Evolutionary conservation across 1,140 invertebrate species (phyloP), one percentile per base, ranked within the genome.

Genomic region (Delia radicum): DNA sequence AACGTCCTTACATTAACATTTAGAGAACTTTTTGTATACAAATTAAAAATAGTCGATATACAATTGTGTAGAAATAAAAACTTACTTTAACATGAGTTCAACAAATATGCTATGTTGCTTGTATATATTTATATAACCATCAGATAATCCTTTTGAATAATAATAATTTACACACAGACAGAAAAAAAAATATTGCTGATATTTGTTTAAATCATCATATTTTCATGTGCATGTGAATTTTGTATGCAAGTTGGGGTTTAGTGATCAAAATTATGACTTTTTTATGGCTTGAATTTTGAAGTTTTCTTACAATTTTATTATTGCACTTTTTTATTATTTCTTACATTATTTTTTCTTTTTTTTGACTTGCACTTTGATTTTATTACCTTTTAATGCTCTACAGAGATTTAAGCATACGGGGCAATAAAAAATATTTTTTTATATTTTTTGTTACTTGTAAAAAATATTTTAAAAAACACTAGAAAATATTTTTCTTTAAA

Each of bases 21-120:
- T 21, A 18, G 12, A 10, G 5, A 67, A 42, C 8, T 42, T 42
- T 42, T 42, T 10, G 37, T 10, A 5, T 33, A 42, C n/a, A n/a
- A 15, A 15, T 42, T 5, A 42, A 42, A 42, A 42, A 42, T 42
- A 37, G 37, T 10, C 12, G 10, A 15, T 42, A 15, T 42, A 42
- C n/a, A 67, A 31, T 2, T 29, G n/a, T 8, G 31, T 21, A 69
- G n/a, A 1, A 24, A 33, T 15, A 67, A 18, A 37, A 67, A 69
- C 65, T 69, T 69, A 69, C 65, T 69, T 33, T 33, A 69, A 33
- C 65, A 69, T 69, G 65, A 69, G 31, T 69, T 69, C 31, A 37
- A 29, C 18, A n/a, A n/a, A n/a, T n/a, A n/a, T n/a, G n/a, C n/a
- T n/a, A n/a, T n/a, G n/a, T n/a, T n/a, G n/a, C n/a, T n/a, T 69